Conservation (phyloP, 2,888 invertebrate species). For the Eupithecia centaureata region DNA sequence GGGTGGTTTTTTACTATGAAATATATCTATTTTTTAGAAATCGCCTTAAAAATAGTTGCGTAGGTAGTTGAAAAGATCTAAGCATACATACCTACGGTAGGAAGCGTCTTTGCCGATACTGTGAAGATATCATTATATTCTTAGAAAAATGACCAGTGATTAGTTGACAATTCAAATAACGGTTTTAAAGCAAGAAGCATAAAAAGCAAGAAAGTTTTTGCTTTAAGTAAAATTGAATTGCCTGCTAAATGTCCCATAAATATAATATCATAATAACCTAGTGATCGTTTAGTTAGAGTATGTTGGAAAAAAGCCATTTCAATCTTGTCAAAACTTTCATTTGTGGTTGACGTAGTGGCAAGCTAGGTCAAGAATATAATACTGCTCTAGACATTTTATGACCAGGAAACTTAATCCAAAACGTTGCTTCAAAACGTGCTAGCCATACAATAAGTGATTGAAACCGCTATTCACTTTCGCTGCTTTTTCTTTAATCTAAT, state of each 20-base stretch:
- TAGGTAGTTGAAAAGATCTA: too few relatives aligned
- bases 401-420: slow-evolving; percentile 61
- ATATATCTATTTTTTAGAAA: too few relatives aligned
- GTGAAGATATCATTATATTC: too few relatives aligned
- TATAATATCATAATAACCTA: neutral
- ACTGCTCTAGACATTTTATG: slow-evolving; percentile 39
- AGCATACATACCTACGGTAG: too few relatives aligned
- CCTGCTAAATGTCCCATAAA: neutral
- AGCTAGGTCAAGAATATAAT: slow-evolving; percentile 33
- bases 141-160: too few relatives aligned
- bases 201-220: neutral
- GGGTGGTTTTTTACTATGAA: too few relatives aligned
- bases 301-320: neutral
- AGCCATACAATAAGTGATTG: slow-evolving; percentile 70
- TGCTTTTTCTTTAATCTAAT: slow-evolving; percentile 73
- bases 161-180: too few relatives aligned
- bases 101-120: too few relatives aligned
- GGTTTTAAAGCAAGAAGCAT: too few relatives aligned
- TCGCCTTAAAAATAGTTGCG: too few relatives aligned
- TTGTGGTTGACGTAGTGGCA: slow-evolving; percentile 9
- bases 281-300: neutral
- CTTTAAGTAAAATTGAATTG: neutral
- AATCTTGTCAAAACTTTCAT: slow-evolving; percentile 15
- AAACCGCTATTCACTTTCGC: slow-evolving; percentile 75
- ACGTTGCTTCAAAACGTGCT: slow-evolving; percentile 71